phyloP scores from a whole-genome alignment of 1,140 invertebrate species.

The Pachypeltis micranthus region DNA sequence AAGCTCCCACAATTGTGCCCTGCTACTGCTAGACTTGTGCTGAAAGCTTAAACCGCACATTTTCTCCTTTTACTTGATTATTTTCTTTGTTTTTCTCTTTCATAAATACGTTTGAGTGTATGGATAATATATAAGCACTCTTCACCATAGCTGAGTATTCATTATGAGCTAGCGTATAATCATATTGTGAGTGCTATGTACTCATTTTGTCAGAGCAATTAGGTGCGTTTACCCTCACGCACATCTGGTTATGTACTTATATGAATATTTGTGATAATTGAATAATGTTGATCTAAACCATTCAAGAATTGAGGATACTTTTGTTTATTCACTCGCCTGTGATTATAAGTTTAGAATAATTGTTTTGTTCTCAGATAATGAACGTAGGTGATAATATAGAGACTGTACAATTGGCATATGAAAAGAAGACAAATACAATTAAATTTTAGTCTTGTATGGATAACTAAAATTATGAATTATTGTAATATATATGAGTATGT shows the following conservation, averaged over 20 bases:
- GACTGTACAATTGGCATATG: conserved; percentile 3
- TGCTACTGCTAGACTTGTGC: too few species aligned
- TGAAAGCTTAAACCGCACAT: too few species aligned
- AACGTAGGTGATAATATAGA: conserved; percentile 1
- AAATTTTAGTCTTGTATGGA: too few species aligned
- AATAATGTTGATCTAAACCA: not conserved
- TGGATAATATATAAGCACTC: not conserved
- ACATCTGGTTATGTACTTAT: not conserved
- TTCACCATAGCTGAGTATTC: not conserved
- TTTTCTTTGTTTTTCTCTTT: not conserved
- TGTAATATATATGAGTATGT: too few species aligned
- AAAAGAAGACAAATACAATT: conserved; percentile 4
- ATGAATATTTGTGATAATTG: conserved; percentile 5
- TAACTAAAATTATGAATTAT: too few species aligned
- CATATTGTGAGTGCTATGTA: not conserved
- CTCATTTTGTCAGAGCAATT: not conserved
- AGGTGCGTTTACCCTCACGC: not conserved
- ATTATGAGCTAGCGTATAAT: not conserved
- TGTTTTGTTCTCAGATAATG: not conserved
- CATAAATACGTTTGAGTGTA: not conserved
- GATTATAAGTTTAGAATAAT: not conserved
- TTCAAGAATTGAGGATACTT: not conserved
- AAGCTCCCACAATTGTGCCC: too few species aligned
- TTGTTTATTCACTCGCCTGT: conserved; percentile 1
- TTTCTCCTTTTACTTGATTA: not conserved